A percentile compares a stretch with the other conserved stretches of the same genome.
These are phyloP conservation scores for Bujurquina vittata DNA, from an alignment of 2,113 vertebrate species.

Conservation along the genomic window DNA sequence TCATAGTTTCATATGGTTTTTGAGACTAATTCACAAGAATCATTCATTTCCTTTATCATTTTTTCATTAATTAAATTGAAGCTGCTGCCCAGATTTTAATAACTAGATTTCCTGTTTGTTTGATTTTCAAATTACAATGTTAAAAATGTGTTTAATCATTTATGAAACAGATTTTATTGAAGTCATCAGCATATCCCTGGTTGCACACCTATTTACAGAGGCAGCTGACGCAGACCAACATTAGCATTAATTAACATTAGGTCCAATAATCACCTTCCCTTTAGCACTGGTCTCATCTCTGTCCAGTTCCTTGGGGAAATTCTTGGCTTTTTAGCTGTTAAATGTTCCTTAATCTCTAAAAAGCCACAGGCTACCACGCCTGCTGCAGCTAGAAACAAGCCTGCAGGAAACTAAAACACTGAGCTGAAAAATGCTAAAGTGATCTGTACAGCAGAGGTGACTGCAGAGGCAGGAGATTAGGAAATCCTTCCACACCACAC, in stretches of 20 bases:
- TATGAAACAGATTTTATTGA: slow-evolving; percentile 1
- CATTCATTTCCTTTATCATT: background rate
- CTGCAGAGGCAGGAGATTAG: background rate
- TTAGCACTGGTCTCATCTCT: background rate
- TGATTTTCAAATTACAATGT: background rate
- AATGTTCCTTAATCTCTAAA: background rate
- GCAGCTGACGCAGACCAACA: background rate
- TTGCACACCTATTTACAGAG: background rate
- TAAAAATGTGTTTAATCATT: slow-evolving; percentile 5
- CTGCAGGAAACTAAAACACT: background rate
- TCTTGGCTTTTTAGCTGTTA: background rate
- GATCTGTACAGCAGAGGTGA: background rate
- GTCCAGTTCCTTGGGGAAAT: background rate
- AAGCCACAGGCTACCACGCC: background rate
- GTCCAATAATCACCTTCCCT: slow-evolving; percentile 4
- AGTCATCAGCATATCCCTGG: slow-evolving; percentile 2
- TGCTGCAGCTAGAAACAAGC: background rate
- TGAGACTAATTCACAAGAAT: background rate
- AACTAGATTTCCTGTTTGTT: background rate
- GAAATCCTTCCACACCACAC: background rate
- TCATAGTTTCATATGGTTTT: background rate
- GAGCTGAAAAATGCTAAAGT: background rate
- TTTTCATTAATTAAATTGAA: background rate
- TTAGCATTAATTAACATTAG: slow-evolving; percentile 10
- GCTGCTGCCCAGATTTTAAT: background rate